These are phyloP conservation scores for Muscina levida DNA, from an alignment of 2,888 invertebrate species.

Conservation along the genomic window DNA sequence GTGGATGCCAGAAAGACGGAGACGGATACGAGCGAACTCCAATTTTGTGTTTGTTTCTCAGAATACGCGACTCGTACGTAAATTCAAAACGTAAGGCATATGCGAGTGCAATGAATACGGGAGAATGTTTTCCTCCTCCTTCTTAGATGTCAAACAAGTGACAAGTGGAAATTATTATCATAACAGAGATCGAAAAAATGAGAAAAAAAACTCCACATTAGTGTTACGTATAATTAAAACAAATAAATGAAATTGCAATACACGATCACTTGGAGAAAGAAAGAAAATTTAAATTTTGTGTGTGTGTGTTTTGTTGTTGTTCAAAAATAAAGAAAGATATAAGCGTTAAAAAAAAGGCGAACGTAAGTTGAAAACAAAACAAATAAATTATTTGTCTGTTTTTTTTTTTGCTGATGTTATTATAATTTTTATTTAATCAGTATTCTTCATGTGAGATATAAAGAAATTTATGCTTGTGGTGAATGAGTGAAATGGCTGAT, in stretches of 20 bases:
- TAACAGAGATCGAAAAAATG: conserved; percentile 7
- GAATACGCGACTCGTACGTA: conserved; percentile 14
- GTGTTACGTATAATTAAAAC: conserved; percentile 45
- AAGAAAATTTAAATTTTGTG: conserved; percentile 43
- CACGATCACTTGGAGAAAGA: conserved; percentile 26
- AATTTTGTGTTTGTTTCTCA: not conserved
- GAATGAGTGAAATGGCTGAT: conserved; percentile 7
- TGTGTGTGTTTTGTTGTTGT: too few relatives aligned
- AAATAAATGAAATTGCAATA: conserved; percentile 40
- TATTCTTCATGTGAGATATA: conserved; percentile 26
- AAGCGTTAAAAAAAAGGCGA: conserved; percentile 49
- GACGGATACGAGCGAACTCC: conserved; percentile 14
- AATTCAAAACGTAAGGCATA: conserved; percentile 19
- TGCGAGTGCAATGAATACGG: not conserved
- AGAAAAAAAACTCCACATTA: conserved; percentile 16
- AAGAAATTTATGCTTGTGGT: conserved; percentile 29
- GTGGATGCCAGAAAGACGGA: conserved; percentile 46
- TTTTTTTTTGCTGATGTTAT: conserved; percentile 10
- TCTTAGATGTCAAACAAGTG: too few relatives aligned
- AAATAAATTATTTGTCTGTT: conserved; percentile 59
- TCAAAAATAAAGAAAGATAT: conserved; percentile 35
- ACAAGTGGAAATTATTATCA: not conserved
- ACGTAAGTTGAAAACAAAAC: conserved; percentile 62
- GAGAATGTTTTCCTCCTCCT: not conserved
- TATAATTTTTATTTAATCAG: conserved; percentile 21